Evolutionary conservation across 2,797 vertebrate species (phyloP).

Genomic region (Acestrorhynchus altus): DNA sequence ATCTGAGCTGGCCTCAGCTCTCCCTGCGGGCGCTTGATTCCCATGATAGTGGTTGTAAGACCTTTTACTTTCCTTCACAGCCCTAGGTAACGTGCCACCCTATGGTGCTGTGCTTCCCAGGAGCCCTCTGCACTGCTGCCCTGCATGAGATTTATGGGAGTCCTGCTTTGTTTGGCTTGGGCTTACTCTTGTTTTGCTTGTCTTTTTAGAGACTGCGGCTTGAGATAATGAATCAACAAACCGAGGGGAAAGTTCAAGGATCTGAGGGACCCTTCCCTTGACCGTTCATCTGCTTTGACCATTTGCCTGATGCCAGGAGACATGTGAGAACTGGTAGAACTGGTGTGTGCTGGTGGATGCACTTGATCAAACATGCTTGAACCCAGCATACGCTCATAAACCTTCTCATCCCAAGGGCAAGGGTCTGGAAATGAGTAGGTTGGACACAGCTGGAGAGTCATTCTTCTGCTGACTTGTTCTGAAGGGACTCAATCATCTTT

Average conservation of each 20-base stretch:
- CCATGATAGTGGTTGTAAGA: constrained; percentile 61
- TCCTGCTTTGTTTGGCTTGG: constrained; percentile 68
- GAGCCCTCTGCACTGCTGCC: constrained; percentile 57
- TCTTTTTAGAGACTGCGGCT: constrained; percentile 65
- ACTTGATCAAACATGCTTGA: constrained; percentile 35
- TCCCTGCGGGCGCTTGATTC: constrained; percentile 61
- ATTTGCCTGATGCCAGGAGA: constrained; percentile 53
- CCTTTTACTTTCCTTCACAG: constrained; percentile 66
- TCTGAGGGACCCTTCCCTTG: constrained; percentile 57
- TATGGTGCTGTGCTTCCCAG: constrained; percentile 47
- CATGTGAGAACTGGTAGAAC: constrained; percentile 20
- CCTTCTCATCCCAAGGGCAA: constrained; percentile 13
- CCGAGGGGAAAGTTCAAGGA: constrained; percentile 52
- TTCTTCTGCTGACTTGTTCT: constrained; percentile 29
- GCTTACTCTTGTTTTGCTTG: constrained; percentile 70
- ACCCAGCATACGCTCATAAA: constrained; percentile 34
- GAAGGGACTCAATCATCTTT: constrained; percentile 48
- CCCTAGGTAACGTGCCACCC: constrained; percentile 60
- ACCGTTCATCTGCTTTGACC: constrained; percentile 66
- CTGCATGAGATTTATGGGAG: constrained; percentile 70
- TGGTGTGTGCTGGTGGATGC: constrained; percentile 15
- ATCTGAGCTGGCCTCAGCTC: constrained; percentile 63
- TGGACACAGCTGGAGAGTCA: constrained; percentile 19
- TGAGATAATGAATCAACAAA: constrained; percentile 73
- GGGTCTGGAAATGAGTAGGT: constrained; percentile 23